Percentiles rank a stretch among this genome's conserved stretches.
Evolutionary conservation across 2,113 vertebrate genomes (phyloP).

Genomic region (Pteronura brasiliensis): DNA sequence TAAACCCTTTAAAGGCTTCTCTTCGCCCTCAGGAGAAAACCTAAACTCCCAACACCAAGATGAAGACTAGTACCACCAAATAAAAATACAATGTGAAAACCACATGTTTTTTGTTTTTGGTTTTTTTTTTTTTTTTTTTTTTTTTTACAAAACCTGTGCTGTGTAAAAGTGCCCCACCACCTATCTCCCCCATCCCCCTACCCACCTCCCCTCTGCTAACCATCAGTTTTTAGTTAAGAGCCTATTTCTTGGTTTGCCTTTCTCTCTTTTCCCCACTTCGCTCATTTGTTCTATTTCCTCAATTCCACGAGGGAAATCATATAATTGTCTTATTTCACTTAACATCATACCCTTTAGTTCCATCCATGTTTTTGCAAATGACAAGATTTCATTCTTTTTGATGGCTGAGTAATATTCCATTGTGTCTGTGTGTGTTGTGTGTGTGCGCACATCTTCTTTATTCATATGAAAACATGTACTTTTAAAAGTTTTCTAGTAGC

Average conservation of each 20-base stretch:
- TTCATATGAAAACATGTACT: background rate
- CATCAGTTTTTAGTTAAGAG: background rate
- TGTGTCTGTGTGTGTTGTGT: too few relatives aligned
- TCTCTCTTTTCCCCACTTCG: too few relatives aligned
- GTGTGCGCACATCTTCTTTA: too few relatives aligned
- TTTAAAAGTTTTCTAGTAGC: background rate
- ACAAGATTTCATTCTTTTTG: too few relatives aligned
- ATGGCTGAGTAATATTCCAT: too few relatives aligned
- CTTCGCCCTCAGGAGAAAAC: background rate
- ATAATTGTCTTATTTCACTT: too few relatives aligned
- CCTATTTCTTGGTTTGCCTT: background rate
- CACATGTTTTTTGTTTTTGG: too few relatives aligned
- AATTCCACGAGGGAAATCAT: too few relatives aligned
- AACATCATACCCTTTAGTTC: too few relatives aligned
- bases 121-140: background rate
- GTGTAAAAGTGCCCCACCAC: background rate
- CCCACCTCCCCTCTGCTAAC: background rate
- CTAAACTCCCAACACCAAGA: background rate
- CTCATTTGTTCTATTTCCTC: too few relatives aligned
- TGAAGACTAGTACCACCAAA: background rate
- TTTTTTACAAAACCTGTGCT: background rate
- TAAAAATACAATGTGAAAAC: background rate
- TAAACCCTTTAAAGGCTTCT: background rate
- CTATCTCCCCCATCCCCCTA: background rate
- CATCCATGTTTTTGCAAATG: too few relatives aligned